Evolutionary conservation across 2,888 invertebrate species (phyloP).

Genomic region (Liopterus haemorrhoidalis): DNA sequence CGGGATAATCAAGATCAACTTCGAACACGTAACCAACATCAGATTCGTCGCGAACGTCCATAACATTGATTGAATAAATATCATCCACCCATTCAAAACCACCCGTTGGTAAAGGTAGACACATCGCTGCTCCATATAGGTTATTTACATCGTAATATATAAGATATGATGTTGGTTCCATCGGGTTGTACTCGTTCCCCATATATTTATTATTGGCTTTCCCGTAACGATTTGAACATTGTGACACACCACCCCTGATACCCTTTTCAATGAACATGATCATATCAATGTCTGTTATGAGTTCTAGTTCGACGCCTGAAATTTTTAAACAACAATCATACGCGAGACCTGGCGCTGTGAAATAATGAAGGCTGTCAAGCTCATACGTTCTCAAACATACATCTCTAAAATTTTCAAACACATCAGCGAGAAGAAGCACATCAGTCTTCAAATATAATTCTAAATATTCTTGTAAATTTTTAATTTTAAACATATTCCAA

Average conservation of each 20-base stretch:
- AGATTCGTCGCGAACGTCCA: slow-evolving; percentile 17
- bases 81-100: slow-evolving; percentile 35
- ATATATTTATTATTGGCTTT: slow-evolving; percentile 40
- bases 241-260: slow-evolving; percentile 36
- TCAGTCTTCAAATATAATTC: slow-evolving; percentile 35
- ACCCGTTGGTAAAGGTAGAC: slow-evolving; percentile 33
- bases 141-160: slow-evolving; percentile 37
- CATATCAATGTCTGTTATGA: slow-evolving; percentile 39
- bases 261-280: slow-evolving; percentile 35
- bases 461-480: no score
- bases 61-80: slow-evolving; percentile 12
- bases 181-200: slow-evolving; percentile 31
- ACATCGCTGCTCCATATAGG: slow-evolving; percentile 33
- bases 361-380: slow-evolving; percentile 39
- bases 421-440: slow-evolving; percentile 34
- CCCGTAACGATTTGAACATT: slow-evolving; percentile 35
- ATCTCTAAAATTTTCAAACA: slow-evolving; percentile 37
- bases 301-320: slow-evolving; percentile 35
- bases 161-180: slow-evolving; percentile 29
- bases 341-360: slow-evolving; percentile 37
- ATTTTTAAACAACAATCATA: slow-evolving; percentile 40
- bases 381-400: slow-evolving; percentile 30
- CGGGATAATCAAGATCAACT: slow-evolving; percentile 41
- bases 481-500: no score
- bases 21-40: slow-evolving; percentile 38